Evolutionary conservation across 2,113 vertebrate genomes (phyloP), one percentile per base, ranked within the genome.

Genomic region (Nanorana parkeri): DNA sequence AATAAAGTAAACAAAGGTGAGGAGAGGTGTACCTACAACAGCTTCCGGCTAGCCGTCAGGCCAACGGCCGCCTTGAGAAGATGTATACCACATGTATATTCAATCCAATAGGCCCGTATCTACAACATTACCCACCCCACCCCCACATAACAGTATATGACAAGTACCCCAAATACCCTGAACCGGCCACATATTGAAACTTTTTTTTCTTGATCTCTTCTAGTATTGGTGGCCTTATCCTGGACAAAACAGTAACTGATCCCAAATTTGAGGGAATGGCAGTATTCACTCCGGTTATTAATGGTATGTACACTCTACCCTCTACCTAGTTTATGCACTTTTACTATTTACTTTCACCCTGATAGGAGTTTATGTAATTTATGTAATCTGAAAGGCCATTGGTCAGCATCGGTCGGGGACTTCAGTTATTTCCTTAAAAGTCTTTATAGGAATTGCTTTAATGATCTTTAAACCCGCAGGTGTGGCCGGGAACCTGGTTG

Each of bases 401-500:
- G 21, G 32, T 36, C 4, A 36, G 61, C n/a, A n/a, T n/a, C n/a
- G n/a, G n/a, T 63, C 4, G 3, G 61, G 13, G 10, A 26, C 10
- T 24, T 23, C 21, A 1, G 5, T 64, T 21, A 2, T 24, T 24
- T 24, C 19, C 6, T 8, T 6, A 3, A 11, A 64, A 26, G 20
- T 63, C n/a, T 2, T 21, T 13, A 11, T 16, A 7, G 10, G 13
- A 47, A 47, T 47, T 47, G 8, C 5, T 26, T 26, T 4, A 16
- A 23, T 56, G 16, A 13, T 24, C 63, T 88, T 84, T 75, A 26
- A 73, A 10, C 55, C 84, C 5, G 0, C 55, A 95, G 97, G 97
- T 85, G 97, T 98, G 19, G 98, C 96, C 7, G 98, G 97, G 54
- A 99, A 99, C 87, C 89, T 99, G 87, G 98, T 97, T 0, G 97